Conservation (phyloP, 2,888 invertebrate genomes). For the Drosophila kanekoi region DNA sequence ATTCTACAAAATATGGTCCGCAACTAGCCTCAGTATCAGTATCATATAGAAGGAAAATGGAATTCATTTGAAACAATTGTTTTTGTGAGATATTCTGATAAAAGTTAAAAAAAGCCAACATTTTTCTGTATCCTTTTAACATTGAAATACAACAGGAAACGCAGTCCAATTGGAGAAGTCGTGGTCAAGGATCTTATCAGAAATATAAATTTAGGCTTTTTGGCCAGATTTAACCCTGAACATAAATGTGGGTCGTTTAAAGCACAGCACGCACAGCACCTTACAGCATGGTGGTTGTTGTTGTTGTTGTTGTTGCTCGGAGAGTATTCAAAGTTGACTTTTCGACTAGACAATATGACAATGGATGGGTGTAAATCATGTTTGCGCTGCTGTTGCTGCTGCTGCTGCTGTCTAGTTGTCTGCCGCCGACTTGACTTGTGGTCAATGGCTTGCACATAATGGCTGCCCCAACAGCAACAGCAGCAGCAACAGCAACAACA, state of each 20-base stretch:
- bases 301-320: slow-evolving; percentile 6
- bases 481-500: slow-evolving; percentile 39
- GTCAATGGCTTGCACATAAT: slow-evolving; percentile 77
- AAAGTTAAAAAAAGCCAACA: too few species aligned
- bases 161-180: too few species aligned
- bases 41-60: too few species aligned
- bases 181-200: too few species aligned
- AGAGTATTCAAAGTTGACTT: slow-evolving; percentile 47
- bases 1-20: too few species aligned
- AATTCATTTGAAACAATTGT: too few species aligned
- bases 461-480: slow-evolving; percentile 52
- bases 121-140: too few species aligned
- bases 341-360: slow-evolving; percentile 68
- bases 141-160: too few species aligned
- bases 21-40: too few species aligned
- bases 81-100: too few species aligned
- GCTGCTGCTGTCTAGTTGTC: slow-evolving; percentile 38
- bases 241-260: slow-evolving; percentile 15
- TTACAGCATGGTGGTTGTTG: slow-evolving; percentile 12
- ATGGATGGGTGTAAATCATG: slow-evolving; percentile 78
- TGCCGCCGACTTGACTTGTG: slow-evolving; percentile 68
- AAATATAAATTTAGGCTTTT: too few species aligned
- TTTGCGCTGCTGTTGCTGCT: slow-evolving; percentile 39
- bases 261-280: slow-evolving; percentile 12
- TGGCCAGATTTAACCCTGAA: not conserved